These are phyloP conservation scores for Henricia sp. DNA, from an alignment of 53 echinoderm and acorn worm species.

Conservation along the genomic window DNA sequence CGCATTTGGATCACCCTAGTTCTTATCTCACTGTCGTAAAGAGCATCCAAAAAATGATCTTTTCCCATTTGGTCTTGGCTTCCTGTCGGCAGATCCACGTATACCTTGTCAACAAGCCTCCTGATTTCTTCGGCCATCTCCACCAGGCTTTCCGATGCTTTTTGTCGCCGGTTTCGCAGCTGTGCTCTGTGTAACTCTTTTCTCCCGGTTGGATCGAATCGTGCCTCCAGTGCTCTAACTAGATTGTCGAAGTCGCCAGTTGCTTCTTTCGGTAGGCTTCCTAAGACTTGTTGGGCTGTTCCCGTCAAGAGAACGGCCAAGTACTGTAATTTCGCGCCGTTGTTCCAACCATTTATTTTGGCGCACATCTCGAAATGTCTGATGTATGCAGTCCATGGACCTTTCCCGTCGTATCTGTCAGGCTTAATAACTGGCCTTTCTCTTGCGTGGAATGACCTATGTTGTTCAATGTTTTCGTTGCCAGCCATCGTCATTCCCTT, in stretches of 20 bases:
- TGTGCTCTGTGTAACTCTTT: constrained; percentile 41
- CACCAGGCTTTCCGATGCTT: constrained; percentile 26
- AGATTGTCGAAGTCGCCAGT: constrained; percentile 2
- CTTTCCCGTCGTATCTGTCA: constrained; percentile 43
- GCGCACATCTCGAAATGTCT: constrained; percentile 62
- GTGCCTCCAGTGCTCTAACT: constrained; percentile 34
- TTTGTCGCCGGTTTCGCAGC: constrained; percentile 30
- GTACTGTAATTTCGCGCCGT: constrained; percentile 29
- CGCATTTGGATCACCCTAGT: constrained; percentile 26
- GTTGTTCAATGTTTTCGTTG: not conserved
- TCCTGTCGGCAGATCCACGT: constrained; percentile 5
- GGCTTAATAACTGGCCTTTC: constrained; percentile 39
- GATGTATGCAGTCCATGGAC: constrained; percentile 47
- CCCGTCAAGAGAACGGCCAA: constrained; percentile 45
- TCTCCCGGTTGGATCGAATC: constrained; percentile 39
- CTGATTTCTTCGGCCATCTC: constrained; percentile 42
- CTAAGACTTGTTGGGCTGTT: constrained; percentile 36
- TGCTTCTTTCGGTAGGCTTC: not conserved
- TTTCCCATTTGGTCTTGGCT: constrained; percentile 29
- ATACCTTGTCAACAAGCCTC: constrained; percentile 29
- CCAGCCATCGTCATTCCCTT: not conserved
- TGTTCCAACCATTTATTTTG: constrained; percentile 39
- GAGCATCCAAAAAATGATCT: constrained; percentile 59
- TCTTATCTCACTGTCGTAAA: constrained; percentile 44
- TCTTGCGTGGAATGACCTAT: not conserved